Base-by-base conservation (phyloP, 2,113 vertebrate species). In the Recurvirostra avosetta region DNA sequence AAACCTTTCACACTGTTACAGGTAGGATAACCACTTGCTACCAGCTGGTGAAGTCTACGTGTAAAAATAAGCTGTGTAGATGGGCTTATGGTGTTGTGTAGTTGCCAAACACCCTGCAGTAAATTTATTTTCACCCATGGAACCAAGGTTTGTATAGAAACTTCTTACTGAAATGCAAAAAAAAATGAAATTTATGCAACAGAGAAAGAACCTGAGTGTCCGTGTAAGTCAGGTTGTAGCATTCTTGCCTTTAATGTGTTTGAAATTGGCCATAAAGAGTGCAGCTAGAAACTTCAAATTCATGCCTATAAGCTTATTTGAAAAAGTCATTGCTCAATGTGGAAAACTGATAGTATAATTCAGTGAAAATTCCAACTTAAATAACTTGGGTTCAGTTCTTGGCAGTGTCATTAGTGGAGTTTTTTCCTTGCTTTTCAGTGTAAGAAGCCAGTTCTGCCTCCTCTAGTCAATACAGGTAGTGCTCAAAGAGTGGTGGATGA, bases 321-420 rank as follows among this genome's bases (percentile, higher is more conserved):
- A 23, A 61, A 87, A 86, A 56, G 8, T 23, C 36, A 56, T 36
- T 75, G 27, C 9, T 52, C 23, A 29, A 3, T 25, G 15, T 73
- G 58, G 62, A 92, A 91, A 72, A 18, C 8, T 15, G 22, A 22
- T 34, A 12, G 41, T 25, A 84, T 55, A 79, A 70, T 85, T 92
- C 36, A 58, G 17, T 11, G 29, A 92, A 80, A 88, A 94, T 36
- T 92, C 20, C 22, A 50, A 20, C 59, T 52, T 62, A 30, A 76
- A 63, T 65, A 90, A 77, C 38, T 86, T 45, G 23, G n/a, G 7
- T 3, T 71, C 67, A 66, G 12, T 66, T 52, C 17, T 86, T 70
- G 19, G 4, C 23, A 83, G 13, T 18, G 8, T 40, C 5, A 2
- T 93, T 82, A 79, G 25, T 15, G 17, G 2, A 0, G 0, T 5